These are phyloP conservation scores for Syngnathus floridae DNA, from an alignment of 2,113 vertebrate species.

Conservation along the genomic window DNA sequence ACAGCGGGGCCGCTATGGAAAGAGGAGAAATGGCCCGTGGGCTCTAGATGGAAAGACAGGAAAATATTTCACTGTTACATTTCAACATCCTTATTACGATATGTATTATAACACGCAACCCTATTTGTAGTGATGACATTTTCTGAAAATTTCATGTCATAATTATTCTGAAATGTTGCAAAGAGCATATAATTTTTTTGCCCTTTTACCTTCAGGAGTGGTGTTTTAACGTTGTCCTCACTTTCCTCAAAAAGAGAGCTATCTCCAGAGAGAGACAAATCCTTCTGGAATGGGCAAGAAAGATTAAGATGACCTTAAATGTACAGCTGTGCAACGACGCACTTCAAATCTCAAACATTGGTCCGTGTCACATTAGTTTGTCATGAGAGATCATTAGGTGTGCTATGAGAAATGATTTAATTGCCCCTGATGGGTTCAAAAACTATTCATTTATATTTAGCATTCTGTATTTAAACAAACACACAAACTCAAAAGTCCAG, in stretches of 20 bases:
- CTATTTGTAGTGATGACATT: not conserved
- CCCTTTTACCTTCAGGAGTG: constrained; percentile 39
- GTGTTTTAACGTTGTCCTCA: constrained; percentile 16
- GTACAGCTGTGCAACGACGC: not conserved
- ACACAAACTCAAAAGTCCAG: no score
- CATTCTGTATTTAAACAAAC: no score
- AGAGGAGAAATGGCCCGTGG: constrained; percentile 40
- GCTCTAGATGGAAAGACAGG: constrained; percentile 54
- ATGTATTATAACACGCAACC: no score
- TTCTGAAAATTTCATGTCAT: not conserved
- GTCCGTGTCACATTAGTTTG: not conserved
- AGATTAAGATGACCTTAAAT: not conserved
- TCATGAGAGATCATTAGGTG: not conserved
- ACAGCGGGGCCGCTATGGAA: constrained; percentile 42
- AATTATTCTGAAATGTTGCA: not conserved
- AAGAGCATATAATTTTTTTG: not conserved
- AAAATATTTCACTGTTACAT: not conserved
- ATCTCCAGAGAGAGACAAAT: constrained; percentile 35
- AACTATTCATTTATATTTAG: not conserved
- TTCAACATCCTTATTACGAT: no score
- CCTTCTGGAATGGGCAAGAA: constrained; percentile 20
- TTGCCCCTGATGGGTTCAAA: not conserved
- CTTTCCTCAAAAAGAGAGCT: constrained; percentile 61
- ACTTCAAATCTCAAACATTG: not conserved
- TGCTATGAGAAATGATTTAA: not conserved